Conservation (phyloP, 2,888 invertebrate species). For the Xiphydria camelus region DNA sequence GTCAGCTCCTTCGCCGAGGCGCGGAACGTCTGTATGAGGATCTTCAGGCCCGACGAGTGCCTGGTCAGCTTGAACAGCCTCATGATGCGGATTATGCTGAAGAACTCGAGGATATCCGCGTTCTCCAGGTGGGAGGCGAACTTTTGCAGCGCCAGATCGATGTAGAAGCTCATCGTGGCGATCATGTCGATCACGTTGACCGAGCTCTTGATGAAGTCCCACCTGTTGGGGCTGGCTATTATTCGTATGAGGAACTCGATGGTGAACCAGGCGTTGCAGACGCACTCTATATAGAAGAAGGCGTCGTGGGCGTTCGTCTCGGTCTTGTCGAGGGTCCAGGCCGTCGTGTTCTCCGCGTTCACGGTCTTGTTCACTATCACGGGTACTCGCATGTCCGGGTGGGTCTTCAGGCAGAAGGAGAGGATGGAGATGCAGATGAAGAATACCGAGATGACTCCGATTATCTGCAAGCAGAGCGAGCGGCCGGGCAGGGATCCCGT, state of each 20-base stretch:
- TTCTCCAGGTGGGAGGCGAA: conserved; percentile 91
- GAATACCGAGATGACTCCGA: conserved; percentile 97
- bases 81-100: conserved; percentile 97
- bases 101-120: conserved; percentile 95
- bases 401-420: conserved; percentile 99
- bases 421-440: conserved; percentile 99
- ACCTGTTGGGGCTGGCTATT: conserved; percentile 91
- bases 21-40: conserved; percentile 96
- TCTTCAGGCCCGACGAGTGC: conserved; percentile 96
- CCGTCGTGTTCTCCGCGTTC: conserved; percentile 72
- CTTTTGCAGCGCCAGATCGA: conserved; percentile 86
- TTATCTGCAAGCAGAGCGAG: conserved; percentile 94
- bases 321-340: conserved; percentile 86
- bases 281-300: conserved; percentile 98
- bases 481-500: too few species aligned
- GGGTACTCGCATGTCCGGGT: conserved; percentile 96
- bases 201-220: conserved; percentile 92
- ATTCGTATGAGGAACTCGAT: conserved; percentile 92
- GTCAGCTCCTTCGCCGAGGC: conserved; percentile 97
- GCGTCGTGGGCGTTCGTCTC: conserved; percentile 96
- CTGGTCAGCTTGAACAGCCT: conserved; percentile 95
- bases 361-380: conserved; percentile 81
- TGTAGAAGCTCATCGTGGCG: conserved; percentile 97
- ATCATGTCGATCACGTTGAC: conserved; percentile 99
- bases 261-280: conserved; percentile 99